Percentiles rank a stretch among this genome's conserved stretches.
phyloP scores from a whole-genome alignment of 2,797 vertebrate species.

The Falco peregrinus region DNA sequence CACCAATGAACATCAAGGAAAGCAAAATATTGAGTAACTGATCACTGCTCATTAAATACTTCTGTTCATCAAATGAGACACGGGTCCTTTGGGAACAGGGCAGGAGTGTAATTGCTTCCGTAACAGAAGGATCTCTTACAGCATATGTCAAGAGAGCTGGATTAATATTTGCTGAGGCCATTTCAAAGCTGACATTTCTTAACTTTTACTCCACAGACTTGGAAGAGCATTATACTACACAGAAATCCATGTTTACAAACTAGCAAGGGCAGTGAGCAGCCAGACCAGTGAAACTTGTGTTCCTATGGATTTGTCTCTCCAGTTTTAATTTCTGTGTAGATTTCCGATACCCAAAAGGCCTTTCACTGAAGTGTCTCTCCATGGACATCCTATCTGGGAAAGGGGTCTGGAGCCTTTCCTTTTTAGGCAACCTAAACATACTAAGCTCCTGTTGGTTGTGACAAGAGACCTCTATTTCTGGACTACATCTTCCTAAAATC shows the following conservation, averaged over 20 bases:
- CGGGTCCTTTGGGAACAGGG: not conserved
- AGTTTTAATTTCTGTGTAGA: not conserved
- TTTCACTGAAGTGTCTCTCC: not conserved
- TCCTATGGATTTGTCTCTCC: not conserved
- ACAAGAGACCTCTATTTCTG: not conserved
- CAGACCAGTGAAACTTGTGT: not conserved
- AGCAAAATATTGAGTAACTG: slow-evolving; percentile 55
- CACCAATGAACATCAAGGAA: not conserved
- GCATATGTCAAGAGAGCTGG: not conserved
- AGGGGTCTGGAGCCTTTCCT: not conserved
- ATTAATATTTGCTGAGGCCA: not conserved
- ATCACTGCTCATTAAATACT: slow-evolving; percentile 54
- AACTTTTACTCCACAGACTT: not conserved
- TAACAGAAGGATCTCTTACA: not conserved
- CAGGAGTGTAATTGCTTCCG: slow-evolving; percentile 13
- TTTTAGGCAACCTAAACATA: not conserved
- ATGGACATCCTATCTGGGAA: not conserved
- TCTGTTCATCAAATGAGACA: slow-evolving; percentile 39
- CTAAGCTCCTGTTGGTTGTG: not conserved
- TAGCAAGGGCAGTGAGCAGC: not conserved
- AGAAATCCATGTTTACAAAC: not conserved
- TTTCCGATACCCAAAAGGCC: not conserved
- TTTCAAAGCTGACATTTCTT: not conserved
- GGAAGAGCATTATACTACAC: not conserved
- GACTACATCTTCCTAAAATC: not conserved